These are phyloP conservation scores for Temnothorax nylanderi DNA, from an alignment of 1,140 invertebrate species.

Conservation along the genomic window DNA sequence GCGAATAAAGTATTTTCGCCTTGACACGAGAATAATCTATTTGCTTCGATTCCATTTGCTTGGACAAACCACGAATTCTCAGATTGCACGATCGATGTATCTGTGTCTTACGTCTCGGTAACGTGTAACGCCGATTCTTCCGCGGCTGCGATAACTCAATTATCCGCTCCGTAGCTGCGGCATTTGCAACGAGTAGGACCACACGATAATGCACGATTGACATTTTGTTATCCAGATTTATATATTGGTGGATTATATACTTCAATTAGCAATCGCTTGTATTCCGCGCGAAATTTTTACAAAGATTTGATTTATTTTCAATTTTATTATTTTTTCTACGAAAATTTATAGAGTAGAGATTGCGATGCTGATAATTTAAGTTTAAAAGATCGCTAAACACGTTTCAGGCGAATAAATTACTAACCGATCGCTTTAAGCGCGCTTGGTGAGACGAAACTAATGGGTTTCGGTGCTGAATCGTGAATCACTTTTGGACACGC, in stretches of 20 bases:
- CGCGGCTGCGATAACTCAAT: conserved; percentile 68
- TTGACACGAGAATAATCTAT: not conserved
- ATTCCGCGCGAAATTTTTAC: not conserved
- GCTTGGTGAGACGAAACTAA: conserved; percentile 34
- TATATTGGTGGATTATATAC: no score
- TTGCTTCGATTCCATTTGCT: not conserved
- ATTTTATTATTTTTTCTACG: not conserved
- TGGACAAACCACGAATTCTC: not conserved
- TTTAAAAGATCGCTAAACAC: not conserved
- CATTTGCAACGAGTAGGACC: not conserved
- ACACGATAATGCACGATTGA: not conserved
- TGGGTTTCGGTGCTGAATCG: conserved; percentile 5
- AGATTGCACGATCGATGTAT: conserved; percentile 30
- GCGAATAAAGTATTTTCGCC: not conserved
- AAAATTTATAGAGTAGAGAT: not conserved
- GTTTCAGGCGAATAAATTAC: not conserved
- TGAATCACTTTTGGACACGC: conserved; percentile 48
- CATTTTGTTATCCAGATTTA: not conserved
- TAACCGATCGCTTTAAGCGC: conserved; percentile 60
- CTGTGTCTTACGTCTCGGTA: conserved; percentile 1
- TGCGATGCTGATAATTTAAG: not conserved
- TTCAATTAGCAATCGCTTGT: not conserved
- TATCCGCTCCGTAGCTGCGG: conserved; percentile 61
- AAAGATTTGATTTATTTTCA: not conserved
- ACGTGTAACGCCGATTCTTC: not conserved